Evolutionary conservation across 2,797 vertebrate species (phyloP).

Genomic region (Selene dorsalis): DNA sequence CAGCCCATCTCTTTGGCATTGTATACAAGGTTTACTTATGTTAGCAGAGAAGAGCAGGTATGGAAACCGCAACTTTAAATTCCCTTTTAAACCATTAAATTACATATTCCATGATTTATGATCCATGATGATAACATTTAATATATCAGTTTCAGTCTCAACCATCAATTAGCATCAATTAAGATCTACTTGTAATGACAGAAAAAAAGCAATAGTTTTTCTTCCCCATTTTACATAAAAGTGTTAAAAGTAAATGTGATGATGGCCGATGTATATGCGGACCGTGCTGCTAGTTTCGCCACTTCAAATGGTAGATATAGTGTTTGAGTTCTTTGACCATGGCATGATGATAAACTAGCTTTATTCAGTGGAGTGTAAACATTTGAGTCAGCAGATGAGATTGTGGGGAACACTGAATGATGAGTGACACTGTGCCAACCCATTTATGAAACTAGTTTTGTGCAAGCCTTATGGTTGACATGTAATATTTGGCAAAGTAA

Average conservation of each 20-base stretch:
- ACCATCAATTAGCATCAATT: no score
- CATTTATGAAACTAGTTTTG: neutral
- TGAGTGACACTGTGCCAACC: neutral
- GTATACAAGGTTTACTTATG: conserved; percentile 3
- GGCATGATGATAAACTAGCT: neutral
- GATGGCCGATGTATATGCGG: no score
- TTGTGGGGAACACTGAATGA: neutral
- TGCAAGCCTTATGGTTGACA: neutral
- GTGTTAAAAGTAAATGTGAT: no score
- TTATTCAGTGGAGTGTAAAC: neutral
- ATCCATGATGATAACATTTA: no score
- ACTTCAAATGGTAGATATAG: neutral
- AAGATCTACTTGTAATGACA: no score
- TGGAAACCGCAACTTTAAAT: neutral
- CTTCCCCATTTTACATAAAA: neutral
- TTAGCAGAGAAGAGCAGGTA: neutral
- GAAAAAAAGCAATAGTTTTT: neutral
- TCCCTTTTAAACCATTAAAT: neutral
- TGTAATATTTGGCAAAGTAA: neutral
- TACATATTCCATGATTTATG: neutral
- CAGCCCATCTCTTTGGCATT: conserved; percentile 5
- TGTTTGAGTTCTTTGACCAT: neutral
- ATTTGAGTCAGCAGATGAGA: neutral
- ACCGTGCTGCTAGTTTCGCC: neutral
- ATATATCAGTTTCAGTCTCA: neutral